Evolutionary conservation across 2,797 vertebrate species (phyloP).

Genomic region (Falco concolor): DNA sequence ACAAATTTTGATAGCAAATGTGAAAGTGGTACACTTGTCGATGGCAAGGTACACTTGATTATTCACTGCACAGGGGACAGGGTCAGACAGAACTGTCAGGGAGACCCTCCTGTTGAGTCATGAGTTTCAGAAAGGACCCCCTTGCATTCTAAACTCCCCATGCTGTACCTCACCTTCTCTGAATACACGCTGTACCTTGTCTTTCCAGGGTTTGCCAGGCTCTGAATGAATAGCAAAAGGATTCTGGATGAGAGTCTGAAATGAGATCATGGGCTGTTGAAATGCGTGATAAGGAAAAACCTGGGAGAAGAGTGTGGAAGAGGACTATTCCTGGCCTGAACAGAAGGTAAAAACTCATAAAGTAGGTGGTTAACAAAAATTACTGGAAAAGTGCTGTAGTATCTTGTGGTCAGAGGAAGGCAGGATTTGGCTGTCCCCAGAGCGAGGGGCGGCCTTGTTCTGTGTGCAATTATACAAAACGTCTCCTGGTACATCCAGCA

Average conservation of each 20-base stretch:
- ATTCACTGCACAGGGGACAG: no score
- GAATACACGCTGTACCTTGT: neutral
- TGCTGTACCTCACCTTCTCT: neutral
- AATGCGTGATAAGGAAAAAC: neutral
- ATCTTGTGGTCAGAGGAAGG: neutral
- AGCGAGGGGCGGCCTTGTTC: neutral
- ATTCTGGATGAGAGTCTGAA: neutral
- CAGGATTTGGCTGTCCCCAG: neutral
- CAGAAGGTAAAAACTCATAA: neutral
- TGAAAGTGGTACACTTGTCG: no score
- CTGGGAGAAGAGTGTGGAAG: neutral
- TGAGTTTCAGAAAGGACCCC: no score
- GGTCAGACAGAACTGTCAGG: no score
- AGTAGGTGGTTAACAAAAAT: neutral
- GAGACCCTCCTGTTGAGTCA: no score
- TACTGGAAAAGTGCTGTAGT: neutral
- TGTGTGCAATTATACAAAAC: rapidly evolving
- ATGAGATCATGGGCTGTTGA: neutral
- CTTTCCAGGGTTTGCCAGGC: neutral
- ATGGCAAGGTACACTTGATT: no score
- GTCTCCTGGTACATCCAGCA: neutral
- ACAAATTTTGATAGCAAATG: no score
- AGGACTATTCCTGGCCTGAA: neutral
- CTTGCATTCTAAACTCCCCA: no score
- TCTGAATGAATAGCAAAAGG: neutral